Evolutionary conservation across 2,113 vertebrate genomes (phyloP).

Genomic region (Leucopsar rothschildi): DNA sequence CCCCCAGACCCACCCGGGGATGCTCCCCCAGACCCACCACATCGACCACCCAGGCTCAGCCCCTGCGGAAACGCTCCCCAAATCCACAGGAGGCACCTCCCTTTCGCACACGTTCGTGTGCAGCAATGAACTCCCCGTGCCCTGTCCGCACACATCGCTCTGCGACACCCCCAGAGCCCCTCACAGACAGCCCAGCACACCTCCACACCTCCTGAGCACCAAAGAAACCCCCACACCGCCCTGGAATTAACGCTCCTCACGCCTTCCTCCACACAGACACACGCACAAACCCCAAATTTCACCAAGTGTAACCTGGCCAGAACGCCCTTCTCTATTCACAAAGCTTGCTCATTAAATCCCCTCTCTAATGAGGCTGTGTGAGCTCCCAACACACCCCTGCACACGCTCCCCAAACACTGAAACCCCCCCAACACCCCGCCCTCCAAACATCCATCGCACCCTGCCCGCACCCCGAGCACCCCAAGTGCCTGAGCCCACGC

Average conservation of each 20-base stretch:
- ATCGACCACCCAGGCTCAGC: no score
- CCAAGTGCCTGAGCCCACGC: not conserved
- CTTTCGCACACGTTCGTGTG: accelerated
- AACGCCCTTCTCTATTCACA: not conserved
- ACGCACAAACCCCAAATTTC: not conserved
- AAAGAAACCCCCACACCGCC: not conserved
- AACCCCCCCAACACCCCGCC: not conserved
- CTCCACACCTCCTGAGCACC: not conserved
- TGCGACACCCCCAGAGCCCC: not conserved
- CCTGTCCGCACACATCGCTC: not conserved
- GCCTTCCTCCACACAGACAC: not conserved
- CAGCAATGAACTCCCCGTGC: not conserved
- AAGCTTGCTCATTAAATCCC: not conserved
- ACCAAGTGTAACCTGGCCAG: not conserved
- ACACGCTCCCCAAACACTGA: not conserved
- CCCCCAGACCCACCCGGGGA: no score
- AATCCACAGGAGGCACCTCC: not conserved
- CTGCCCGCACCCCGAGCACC: not conserved
- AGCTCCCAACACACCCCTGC: not conserved
- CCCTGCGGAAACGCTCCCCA: not conserved
- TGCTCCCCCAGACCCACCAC: no score
- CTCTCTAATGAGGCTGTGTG: not conserved
- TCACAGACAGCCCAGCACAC: not conserved
- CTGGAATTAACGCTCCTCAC: not conserved
- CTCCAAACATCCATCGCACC: not conserved